Base-by-base conservation (phyloP, 2,113 vertebrate species). In the Aptenodytes patagonicus region DNA sequence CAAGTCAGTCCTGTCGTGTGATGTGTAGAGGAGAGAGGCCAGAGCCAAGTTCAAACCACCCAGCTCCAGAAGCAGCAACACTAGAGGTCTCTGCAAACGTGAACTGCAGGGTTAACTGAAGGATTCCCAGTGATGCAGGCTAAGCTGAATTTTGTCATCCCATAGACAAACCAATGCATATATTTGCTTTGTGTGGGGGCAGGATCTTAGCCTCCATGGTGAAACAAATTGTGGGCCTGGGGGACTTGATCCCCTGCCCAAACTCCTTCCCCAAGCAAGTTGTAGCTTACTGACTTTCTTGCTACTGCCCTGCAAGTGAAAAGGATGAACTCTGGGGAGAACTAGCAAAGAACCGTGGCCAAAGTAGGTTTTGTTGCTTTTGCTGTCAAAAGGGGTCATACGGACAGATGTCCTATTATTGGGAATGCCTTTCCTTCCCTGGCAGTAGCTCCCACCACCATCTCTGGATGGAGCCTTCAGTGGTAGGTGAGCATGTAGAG, bases 321-420 rank as follows among this genome's bases (percentile, higher is more conserved):
- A 88, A 92, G 15, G 28, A 76, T 58, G 31, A 83, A 75, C 65
- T 46, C 29, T 7, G 26, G 19, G 42, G 17, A 80, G 34, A 94
- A 79, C 0, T 2, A 61, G 17, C 44, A 79, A 13, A 7, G 1
- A 12, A 3, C 22, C 3, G 4, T 17, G 24, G 47, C 18, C 66
- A 79, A 2, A 57, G 34, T 4, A 57, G 13, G 8, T 71, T 88
- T 78, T 46, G 40, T 46, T 82, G 46, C 26, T 90, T 14, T n/a
- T 65, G 49, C 34, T 78, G 20, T 66, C 75, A 38, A 82, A 83
- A 79, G 11, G 28, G 4, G 32, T 68, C 9, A 40, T 28, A 68
- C 2, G 14, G 42, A 71, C 2, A 0, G 1, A 49, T 54, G n/a
- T 21, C n/a, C 24, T 54, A 2, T 62, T 83, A 52, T 3, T 68